Evolutionary conservation across 2,888 invertebrate species (phyloP).

Genomic region (Drosophila kanekoi): DNA sequence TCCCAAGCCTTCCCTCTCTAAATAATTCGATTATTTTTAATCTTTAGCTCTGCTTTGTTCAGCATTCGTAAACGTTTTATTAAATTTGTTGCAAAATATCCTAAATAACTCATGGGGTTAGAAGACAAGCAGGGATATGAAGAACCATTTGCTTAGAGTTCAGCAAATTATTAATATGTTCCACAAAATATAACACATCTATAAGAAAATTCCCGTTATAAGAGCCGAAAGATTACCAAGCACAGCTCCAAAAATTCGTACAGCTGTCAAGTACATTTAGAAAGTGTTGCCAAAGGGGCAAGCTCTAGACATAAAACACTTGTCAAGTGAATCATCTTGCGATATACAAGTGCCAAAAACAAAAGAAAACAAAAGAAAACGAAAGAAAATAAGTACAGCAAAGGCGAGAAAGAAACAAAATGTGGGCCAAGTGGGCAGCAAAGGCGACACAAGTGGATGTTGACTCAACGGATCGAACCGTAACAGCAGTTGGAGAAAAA

Average conservation of each 20-base stretch:
- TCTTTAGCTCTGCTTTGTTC: too few relatives aligned
- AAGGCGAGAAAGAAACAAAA: conserved; percentile 22
- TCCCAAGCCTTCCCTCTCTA: too few relatives aligned
- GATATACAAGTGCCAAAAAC: conserved; percentile 16
- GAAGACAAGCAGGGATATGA: too few relatives aligned
- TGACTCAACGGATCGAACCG: conserved; percentile 4
- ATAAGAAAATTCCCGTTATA: neutral
- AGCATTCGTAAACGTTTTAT: too few relatives aligned
- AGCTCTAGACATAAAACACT: conserved; percentile 22
- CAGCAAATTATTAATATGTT: neutral
- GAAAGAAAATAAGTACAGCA: conserved; percentile 4
- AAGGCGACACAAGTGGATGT: conserved; percentile 32
- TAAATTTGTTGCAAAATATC: too few relatives aligned
- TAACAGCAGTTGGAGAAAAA: conserved; percentile 3
- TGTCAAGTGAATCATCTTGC: conserved; percentile 35
- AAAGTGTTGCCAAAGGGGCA: conserved; percentile 24
- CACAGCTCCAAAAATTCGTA: neutral
- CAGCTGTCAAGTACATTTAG: conserved; percentile 16
- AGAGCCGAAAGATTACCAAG: too few relatives aligned
- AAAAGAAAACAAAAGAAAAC: too few relatives aligned
- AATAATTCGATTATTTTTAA: too few relatives aligned
- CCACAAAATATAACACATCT: neutral
- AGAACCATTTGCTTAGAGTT: too few relatives aligned
- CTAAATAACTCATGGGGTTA: too few relatives aligned
- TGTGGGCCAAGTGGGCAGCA: conserved; percentile 51